phyloP scores from a whole-genome alignment of 2,113 vertebrate species.

The Notothenia coriiceps region DNA sequence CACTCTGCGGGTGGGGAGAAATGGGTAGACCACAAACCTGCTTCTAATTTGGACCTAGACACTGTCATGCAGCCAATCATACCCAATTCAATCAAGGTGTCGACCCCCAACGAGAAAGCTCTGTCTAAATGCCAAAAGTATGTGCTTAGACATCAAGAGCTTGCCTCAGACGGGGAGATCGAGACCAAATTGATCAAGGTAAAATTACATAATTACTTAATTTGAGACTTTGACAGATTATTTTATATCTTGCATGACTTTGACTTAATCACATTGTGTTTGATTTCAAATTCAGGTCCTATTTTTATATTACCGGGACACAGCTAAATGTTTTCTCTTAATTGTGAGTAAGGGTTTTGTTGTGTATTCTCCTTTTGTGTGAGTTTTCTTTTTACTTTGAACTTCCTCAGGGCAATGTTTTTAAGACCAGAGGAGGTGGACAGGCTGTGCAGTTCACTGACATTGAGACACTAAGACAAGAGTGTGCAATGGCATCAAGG shows the following conservation, averaged over 20 bases:
- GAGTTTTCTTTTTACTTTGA: background rate
- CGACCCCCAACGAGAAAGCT: constrained; percentile 91
- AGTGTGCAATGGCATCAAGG: constrained; percentile 86
- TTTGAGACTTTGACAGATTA: constrained; percentile 14
- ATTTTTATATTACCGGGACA: background rate
- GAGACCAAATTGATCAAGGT: constrained; percentile 97
- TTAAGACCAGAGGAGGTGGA: constrained; percentile 92
- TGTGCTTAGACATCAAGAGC: constrained; percentile 96
- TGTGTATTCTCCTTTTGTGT: background rate
- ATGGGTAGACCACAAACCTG: constrained; percentile 97
- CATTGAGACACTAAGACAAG: constrained; percentile 92
- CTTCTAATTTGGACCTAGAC: constrained; percentile 90
- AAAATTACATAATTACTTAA: constrained; percentile 55
- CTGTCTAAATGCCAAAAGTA: constrained; percentile 96
- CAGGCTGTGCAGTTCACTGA: constrained; percentile 97
- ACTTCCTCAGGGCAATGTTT: constrained; percentile 90
- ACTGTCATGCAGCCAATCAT: constrained; percentile 95
- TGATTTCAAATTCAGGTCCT: background rate
- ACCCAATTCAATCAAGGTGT: constrained; percentile 92
- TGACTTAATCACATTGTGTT: constrained; percentile 9
- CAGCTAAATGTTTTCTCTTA: background rate
- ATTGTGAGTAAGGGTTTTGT: background rate
- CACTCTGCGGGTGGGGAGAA: constrained; percentile 92
- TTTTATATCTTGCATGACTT: constrained; percentile 19
- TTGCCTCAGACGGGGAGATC: constrained; percentile 96